A percentile compares a stretch with the other conserved stretches of the same genome.
Evolutionary conservation across 2,113 vertebrate species (phyloP).

Genomic region (Silurus asotus): DNA sequence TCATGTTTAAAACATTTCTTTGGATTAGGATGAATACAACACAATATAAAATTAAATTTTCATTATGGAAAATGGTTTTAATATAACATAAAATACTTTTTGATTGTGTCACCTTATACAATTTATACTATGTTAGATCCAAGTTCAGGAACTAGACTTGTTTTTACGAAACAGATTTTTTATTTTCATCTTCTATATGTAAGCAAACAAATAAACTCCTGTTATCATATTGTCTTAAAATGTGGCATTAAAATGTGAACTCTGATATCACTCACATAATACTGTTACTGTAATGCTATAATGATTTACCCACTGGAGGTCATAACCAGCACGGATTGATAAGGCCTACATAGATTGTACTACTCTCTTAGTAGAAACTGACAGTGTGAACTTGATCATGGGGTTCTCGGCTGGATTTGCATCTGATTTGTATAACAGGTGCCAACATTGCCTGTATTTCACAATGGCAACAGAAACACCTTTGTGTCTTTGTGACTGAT

Average conservation of each 20-base stretch:
- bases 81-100: background rate
- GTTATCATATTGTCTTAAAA: background rate
- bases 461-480: background rate
- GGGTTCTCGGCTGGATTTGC: background rate
- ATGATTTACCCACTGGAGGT: conserved; percentile 7
- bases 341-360: background rate
- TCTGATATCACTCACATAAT: background rate
- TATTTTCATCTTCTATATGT: background rate
- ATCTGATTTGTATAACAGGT: background rate
- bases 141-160: background rate
- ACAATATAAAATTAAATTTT: too few species aligned
- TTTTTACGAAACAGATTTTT: too few species aligned
- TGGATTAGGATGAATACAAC: too few species aligned
- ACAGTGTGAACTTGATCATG: background rate
- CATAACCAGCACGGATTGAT: background rate
- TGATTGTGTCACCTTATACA: background rate
- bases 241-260: background rate
- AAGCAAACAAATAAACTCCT: background rate
- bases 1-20: too few species aligned
- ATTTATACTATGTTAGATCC: background rate
- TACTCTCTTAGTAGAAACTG: background rate
- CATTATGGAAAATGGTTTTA: background rate
- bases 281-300: conserved; percentile 1
- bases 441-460: background rate
- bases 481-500: background rate